Evolutionary conservation across 1,140 invertebrate species (phyloP).

Genomic region (Thaumatotibia leucotreta): DNA sequence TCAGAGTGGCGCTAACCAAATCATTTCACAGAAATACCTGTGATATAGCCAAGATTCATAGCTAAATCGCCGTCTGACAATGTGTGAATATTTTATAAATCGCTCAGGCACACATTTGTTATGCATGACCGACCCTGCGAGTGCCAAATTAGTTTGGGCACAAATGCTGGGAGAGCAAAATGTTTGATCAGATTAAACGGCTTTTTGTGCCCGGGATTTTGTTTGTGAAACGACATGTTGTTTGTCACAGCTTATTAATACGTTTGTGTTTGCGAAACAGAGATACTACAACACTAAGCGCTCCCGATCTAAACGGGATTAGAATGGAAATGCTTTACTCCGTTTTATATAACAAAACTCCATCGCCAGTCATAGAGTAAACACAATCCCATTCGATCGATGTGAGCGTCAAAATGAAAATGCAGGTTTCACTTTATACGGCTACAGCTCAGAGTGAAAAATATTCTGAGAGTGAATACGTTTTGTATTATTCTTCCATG

Average conservation of each 20-base stretch:
- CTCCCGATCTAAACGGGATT: neutral
- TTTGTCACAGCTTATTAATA: constrained; percentile 14
- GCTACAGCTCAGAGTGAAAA: neutral
- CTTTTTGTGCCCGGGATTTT: constrained; percentile 12
- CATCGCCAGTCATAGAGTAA: neutral
- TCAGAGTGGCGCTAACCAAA: too few relatives aligned
- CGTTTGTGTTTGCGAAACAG: constrained; percentile 6
- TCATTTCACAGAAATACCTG: neutral
- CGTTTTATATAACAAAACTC: neutral
- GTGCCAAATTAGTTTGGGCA: constrained; percentile 46
- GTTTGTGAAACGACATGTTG: constrained; percentile 12
- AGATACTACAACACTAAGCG: neutral
- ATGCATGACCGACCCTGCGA: constrained; percentile 43
- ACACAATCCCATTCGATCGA: neutral
- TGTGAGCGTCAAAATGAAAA: neutral
- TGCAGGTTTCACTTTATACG: neutral
- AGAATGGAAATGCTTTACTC: neutral
- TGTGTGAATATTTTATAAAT: constrained; percentile 69
- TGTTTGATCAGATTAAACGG: constrained; percentile 28
- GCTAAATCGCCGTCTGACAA: constrained; percentile 48
- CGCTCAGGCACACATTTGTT: constrained; percentile 52
- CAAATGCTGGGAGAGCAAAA: constrained; percentile 26
- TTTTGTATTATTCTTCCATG: neutral
- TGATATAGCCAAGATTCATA: constrained; percentile 33
- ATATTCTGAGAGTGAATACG: neutral